Evolutionary conservation across 2,888 invertebrate species (phyloP).

Genomic region (Megalurothrips usitatus): DNA sequence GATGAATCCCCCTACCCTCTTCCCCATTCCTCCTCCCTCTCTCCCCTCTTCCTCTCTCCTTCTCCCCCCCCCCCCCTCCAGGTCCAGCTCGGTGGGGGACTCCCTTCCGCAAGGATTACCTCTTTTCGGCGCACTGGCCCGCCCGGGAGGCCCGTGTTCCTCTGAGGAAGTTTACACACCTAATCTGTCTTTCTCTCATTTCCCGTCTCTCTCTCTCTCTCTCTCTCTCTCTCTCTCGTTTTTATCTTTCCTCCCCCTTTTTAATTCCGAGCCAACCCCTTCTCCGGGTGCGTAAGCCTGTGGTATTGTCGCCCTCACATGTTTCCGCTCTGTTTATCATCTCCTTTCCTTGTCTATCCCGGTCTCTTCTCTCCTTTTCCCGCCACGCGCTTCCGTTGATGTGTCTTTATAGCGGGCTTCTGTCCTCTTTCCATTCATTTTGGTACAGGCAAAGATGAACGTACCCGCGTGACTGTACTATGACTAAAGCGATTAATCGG

Average conservation of each 20-base stretch:
- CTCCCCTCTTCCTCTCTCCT: too few relatives aligned
- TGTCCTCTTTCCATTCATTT: too few relatives aligned
- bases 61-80: too few relatives aligned
- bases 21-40: too few relatives aligned
- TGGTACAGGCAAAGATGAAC: too few relatives aligned
- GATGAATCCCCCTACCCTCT: too few relatives aligned
- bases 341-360: neutral
- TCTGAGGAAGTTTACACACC: conserved; percentile 3
- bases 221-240: too few relatives aligned
- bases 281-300: neutral
- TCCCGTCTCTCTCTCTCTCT: neutral
- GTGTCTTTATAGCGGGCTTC: neutral
- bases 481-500: too few relatives aligned
- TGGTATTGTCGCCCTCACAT: conserved; percentile 12
- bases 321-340: conserved; percentile 17
- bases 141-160: neutral
- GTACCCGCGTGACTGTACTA: too few relatives aligned
- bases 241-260: neutral
- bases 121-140: neutral
- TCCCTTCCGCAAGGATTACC: neutral
- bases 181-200: conserved; percentile 24
- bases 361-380: neutral
- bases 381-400: neutral
- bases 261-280: conserved; percentile 9
- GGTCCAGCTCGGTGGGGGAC: too few relatives aligned